These are phyloP conservation scores for Regulus satrapa DNA, from an alignment of 2,113 vertebrate genomes.

Conservation along the genomic window DNA sequence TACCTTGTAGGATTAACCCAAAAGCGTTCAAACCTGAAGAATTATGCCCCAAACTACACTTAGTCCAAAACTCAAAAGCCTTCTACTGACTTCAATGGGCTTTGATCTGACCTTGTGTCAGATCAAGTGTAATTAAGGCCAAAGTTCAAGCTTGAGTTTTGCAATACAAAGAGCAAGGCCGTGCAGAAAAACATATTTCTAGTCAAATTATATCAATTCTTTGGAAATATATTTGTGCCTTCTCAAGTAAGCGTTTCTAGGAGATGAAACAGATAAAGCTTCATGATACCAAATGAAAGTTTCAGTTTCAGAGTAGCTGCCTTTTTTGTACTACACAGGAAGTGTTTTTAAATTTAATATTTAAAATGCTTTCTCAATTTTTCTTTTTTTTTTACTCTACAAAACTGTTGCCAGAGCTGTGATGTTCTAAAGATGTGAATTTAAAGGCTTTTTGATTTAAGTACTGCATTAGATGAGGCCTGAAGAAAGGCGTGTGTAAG, in stretches of 20 bases:
- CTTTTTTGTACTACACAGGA: neutral
- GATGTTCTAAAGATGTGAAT: neutral
- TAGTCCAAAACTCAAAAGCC: neutral
- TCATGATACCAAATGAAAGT: neutral
- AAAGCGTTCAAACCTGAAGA: neutral
- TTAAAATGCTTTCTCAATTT: neutral
- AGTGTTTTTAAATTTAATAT: neutral
- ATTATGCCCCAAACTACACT: neutral
- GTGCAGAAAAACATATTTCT: neutral
- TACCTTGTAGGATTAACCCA: neutral
- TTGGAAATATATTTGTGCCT: neutral
- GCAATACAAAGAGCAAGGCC: neutral
- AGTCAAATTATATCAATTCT: neutral
- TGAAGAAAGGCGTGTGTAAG: neutral
- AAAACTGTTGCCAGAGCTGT: neutral
- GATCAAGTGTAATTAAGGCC: neutral
- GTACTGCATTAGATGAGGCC: neutral
- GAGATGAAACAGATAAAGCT: neutral
- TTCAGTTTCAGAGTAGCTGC: neutral
- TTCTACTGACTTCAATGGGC: neutral
- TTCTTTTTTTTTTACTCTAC: neutral
- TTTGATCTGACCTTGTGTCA: neutral
- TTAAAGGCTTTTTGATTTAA: neutral
- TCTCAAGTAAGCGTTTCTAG: neutral
- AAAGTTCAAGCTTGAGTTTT: neutral